phyloP scores from a whole-genome alignment of 1,140 invertebrate species.

The Asobara japonica region DNA sequence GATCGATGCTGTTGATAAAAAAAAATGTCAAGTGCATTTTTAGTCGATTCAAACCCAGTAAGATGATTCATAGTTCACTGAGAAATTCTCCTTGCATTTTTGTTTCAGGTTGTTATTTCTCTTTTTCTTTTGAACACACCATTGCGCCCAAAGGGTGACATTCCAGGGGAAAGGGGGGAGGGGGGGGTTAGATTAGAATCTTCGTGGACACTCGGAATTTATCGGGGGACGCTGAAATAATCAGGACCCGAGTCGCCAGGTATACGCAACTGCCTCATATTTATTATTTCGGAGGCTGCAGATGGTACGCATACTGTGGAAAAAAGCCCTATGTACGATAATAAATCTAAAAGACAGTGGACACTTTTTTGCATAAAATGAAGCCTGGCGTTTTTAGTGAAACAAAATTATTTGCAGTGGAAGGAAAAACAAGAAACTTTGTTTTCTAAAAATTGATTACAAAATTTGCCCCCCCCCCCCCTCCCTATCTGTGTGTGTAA shows the following conservation, averaged over 20 bases:
- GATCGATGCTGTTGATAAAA: conserved; percentile 86
- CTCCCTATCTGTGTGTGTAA: too few species aligned
- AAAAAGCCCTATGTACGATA: conserved; percentile 3
- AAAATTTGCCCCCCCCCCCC: too few species aligned
- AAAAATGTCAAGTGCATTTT: conserved; percentile 47
- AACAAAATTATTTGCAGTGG: too few species aligned
- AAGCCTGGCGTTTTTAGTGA: too few species aligned
- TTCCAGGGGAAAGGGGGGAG: conserved; percentile 49
- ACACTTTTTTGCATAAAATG: too few species aligned
- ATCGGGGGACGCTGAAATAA: conserved; percentile 59
- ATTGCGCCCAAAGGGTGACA: conserved; percentile 43
- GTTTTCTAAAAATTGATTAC: too few species aligned
- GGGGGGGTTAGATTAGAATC: conserved; percentile 61
- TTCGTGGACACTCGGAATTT: conserved; percentile 57
- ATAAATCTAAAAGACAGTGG: neutral
- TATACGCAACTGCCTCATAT: conserved; percentile 32
- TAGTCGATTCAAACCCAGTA: conserved; percentile 36
- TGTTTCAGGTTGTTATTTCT: conserved; percentile 4
- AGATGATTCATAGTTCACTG: neutral
- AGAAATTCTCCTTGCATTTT: conserved; percentile 9
- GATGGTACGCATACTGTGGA: conserved; percentile 17
- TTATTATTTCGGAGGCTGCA: conserved; percentile 20
- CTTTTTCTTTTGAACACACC: conserved; percentile 33
- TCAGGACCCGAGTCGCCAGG: conserved; percentile 44
- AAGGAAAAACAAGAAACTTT: too few species aligned